Evolutionary conservation across 2,888 invertebrate species (phyloP).

Genomic region (Microplitis manilae): DNA sequence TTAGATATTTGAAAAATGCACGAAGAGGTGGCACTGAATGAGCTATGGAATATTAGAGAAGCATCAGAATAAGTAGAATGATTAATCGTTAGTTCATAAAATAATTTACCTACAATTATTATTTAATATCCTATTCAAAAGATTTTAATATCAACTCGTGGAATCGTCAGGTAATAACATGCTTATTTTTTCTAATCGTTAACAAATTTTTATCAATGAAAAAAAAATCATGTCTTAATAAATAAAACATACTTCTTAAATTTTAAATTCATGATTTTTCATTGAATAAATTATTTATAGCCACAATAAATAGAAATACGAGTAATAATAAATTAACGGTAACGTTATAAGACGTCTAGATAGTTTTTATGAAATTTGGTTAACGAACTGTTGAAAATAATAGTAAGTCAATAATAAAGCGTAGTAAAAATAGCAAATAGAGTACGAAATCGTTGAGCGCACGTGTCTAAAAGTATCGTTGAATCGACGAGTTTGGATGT

Average conservation of each 20-base stretch:
- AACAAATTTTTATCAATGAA: no score
- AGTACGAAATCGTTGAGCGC: slow-evolving; percentile 9
- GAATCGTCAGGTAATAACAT: not conserved
- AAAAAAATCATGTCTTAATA: not conserved
- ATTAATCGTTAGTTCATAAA: slow-evolving; percentile 35
- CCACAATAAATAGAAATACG: no score
- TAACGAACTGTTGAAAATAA: not conserved
- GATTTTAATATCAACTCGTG: not conserved
- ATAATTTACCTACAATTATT: not conserved
- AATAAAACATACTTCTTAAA: not conserved
- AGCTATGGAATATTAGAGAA: slow-evolving; percentile 66
- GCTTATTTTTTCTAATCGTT: not conserved
- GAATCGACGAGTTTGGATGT: slow-evolving; percentile 49
- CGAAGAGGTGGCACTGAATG: slow-evolving; percentile 63
- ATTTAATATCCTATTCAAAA: not conserved
- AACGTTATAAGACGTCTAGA: no score
- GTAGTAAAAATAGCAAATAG: not conserved
- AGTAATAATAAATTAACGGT: no score
- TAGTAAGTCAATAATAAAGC: not conserved
- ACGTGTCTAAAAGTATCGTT: slow-evolving; percentile 28
- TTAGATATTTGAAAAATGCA: not conserved
- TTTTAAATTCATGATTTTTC: not conserved
- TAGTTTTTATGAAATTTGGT: not conserved
- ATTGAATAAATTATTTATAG: no score
- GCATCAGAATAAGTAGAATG: slow-evolving; percentile 62